Evolutionary conservation across 2,113 vertebrate genomes (phyloP).

Genomic region (Anolis sagrei): DNA sequence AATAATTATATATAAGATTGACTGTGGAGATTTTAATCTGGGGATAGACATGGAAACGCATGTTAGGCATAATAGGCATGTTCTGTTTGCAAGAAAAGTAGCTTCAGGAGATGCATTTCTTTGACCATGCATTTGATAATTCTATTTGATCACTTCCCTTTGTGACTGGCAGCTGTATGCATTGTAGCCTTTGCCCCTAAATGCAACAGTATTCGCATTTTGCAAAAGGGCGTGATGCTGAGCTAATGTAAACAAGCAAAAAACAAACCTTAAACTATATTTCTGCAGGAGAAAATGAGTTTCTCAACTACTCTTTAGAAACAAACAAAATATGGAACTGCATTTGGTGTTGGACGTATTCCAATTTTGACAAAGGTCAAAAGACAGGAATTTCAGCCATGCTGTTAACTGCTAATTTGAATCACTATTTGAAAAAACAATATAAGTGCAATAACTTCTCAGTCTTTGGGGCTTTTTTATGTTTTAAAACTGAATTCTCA

Average conservation of each 20-base stretch:
- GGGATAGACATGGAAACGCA: background rate
- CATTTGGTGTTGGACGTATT: background rate
- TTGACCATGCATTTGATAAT: background rate
- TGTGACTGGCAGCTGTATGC: background rate
- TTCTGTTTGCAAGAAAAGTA: background rate
- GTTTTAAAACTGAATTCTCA: background rate
- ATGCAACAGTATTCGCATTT: background rate
- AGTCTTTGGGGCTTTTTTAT: background rate
- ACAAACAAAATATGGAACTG: background rate
- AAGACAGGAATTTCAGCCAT: background rate
- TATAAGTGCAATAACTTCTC: background rate
- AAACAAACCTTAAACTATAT: background rate
- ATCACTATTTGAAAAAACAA: background rate
- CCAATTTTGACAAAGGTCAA: constrained; percentile 10
- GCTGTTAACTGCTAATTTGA: background rate
- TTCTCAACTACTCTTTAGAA: background rate
- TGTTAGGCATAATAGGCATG: background rate
- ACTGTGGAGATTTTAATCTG: background rate
- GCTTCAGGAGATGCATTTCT: background rate
- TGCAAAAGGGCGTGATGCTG: background rate
- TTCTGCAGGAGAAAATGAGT: background rate
- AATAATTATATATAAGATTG: background rate
- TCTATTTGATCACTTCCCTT: background rate
- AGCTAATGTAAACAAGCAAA: background rate
- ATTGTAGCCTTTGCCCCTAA: no score